phyloP scores from a whole-genome alignment of 1,140 invertebrate genomes.

The Sminthurinus signatus region DNA sequence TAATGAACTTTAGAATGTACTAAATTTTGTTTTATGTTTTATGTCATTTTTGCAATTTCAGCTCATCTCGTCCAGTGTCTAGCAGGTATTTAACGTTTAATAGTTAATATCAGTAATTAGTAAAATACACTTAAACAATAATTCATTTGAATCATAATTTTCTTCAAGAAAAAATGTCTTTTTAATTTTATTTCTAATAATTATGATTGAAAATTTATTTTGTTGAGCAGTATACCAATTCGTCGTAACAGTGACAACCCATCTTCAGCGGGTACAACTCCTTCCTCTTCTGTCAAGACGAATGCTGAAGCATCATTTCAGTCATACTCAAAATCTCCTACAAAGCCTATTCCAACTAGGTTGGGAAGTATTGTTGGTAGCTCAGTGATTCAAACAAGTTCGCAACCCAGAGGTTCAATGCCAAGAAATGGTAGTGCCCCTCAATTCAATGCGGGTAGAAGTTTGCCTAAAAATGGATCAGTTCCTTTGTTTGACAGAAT shows the following conservation, averaged over 20 bases:
- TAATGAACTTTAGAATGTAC: too few relatives aligned
- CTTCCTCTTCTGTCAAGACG: slow-evolving; percentile 17
- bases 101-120: too few relatives aligned
- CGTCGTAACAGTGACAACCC: slow-evolving; percentile 36
- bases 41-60: not conserved
- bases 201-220: too few relatives aligned
- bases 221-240: slow-evolving; percentile 15
- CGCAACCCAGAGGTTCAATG: slow-evolving; percentile 25
- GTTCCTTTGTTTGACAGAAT: slow-evolving; percentile 80
- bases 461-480: slow-evolving; percentile 73
- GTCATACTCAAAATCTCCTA: slow-evolving; percentile 24
- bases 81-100: too few relatives aligned
- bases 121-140: too few relatives aligned
- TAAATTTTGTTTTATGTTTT: not conserved
- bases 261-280: slow-evolving; percentile 20
- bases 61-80: slow-evolving; percentile 2
- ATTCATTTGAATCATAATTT: too few relatives aligned
- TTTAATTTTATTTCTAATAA: too few relatives aligned
- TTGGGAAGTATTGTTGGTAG: slow-evolving; percentile 18
- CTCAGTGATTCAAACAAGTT: slow-evolving; percentile 11
- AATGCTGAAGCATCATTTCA: not conserved
- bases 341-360: slow-evolving; percentile 30
- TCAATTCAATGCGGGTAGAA: slow-evolving; percentile 32
- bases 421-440: slow-evolving; percentile 41
- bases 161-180: too few relatives aligned